Percentiles rank a stretch among this genome's conserved stretches.
Conservation (phyloP, 2,888 invertebrate genomes). For the Trachelus iudaicus region DNA sequence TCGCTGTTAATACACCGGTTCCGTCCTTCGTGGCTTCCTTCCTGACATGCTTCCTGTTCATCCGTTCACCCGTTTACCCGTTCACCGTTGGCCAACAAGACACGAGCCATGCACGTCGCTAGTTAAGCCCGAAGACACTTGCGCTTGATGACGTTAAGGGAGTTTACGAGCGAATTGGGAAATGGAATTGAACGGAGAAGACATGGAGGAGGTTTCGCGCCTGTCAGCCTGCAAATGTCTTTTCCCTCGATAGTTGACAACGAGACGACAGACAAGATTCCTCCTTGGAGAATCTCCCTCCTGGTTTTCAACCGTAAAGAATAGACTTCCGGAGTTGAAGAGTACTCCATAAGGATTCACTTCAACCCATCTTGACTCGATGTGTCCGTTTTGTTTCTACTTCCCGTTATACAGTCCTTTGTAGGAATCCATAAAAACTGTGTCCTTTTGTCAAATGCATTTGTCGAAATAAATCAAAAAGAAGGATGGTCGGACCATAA, state of each 20-base stretch:
- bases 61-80: too few species aligned
- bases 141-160: neutral
- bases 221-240: neutral
- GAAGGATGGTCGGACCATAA: slow-evolving; percentile 47
- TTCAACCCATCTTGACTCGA: neutral
- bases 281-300: neutral
- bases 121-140: neutral
- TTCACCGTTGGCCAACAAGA: neutral
- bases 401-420: neutral
- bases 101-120: neutral
- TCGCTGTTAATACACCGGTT: neutral
- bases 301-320: neutral
- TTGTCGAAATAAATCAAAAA: slow-evolving; percentile 32
- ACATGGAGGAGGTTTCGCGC: neutral
- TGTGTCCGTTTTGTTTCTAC: neutral
- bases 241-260: neutral
- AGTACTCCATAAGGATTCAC: neutral
- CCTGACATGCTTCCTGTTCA: too few species aligned
- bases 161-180: neutral
- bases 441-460: neutral
- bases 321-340: neutral
- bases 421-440: neutral
- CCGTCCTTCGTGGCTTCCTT: too few species aligned
- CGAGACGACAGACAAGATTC: neutral
- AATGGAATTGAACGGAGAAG: neutral